Conservation (phyloP, 1,140 invertebrate species). For the Agrilus planipennis region DNA sequence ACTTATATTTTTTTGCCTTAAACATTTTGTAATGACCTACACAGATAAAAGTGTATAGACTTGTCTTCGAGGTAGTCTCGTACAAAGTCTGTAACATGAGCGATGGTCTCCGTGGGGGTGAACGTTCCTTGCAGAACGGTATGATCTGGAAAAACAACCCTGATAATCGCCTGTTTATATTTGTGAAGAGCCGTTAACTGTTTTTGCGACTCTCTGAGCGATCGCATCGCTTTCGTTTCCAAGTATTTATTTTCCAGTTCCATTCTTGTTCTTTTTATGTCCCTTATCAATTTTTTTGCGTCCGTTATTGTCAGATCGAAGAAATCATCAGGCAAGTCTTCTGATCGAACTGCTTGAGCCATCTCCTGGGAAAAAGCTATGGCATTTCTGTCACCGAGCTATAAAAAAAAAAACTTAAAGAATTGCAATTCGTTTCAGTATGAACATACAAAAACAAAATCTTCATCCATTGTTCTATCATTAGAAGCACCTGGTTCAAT, state of each 20-base stretch:
- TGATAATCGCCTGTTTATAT: slow-evolving; percentile 61
- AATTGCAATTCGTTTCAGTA: not conserved
- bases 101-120: slow-evolving; percentile 52
- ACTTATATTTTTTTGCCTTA: slow-evolving; percentile 9
- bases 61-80: slow-evolving; percentile 49
- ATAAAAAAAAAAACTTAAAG: slow-evolving; percentile 15
- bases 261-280: slow-evolving; percentile 50
- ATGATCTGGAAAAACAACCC: slow-evolving; percentile 70
- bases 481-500: too few species aligned
- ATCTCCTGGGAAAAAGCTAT: slow-evolving; percentile 53
- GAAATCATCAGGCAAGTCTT: slow-evolving; percentile 70
- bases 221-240: slow-evolving; percentile 47
- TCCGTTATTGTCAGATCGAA: slow-evolving; percentile 72
- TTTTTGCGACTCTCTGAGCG: slow-evolving; percentile 47
- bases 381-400: slow-evolving; percentile 57
- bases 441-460: slow-evolving; percentile 30
- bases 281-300: slow-evolving; percentile 54
- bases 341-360: slow-evolving; percentile 37
- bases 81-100: slow-evolving; percentile 56
- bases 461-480: slow-evolving; percentile 16
- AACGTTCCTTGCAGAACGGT: slow-evolving; percentile 71
- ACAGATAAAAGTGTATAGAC: slow-evolving; percentile 55
- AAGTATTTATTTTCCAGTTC: slow-evolving; percentile 54
- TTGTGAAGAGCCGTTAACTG: slow-evolving; percentile 45
- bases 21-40: slow-evolving; percentile 41